Evolutionary conservation across 2,797 vertebrate genomes (phyloP), one percentile per base, ranked within the genome.

Genomic region (Etheostoma nigrum): DNA sequence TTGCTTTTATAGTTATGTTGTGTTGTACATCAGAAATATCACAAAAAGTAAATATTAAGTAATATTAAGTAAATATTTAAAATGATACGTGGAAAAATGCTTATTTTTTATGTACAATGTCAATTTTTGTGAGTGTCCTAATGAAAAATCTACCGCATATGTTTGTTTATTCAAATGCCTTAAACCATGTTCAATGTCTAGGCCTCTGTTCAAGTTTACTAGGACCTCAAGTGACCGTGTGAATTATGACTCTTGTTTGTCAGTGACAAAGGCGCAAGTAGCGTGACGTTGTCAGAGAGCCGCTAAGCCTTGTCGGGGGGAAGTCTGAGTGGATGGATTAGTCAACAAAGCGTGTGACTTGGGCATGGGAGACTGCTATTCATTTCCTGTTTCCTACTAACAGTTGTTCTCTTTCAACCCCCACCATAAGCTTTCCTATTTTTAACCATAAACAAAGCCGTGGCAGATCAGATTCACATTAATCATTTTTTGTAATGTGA

Each of bases 301-400:
- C 1, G 4, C 74, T 70, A 23, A 77, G 52, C 52, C 53, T 33
- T 23, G 36, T 58, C n/a, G 30, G 66, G 66, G 27, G 65, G 57
- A 51, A 30, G 51, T 49, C 59, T 13, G 58, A 55, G 27, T 48
- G 57, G 73, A 61, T 40, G 65, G 59, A 64, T 70, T 33, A 76
- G 59, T 51, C 59, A 33, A 44, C 60, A 51, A 63, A 69, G 52
- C 10, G 7, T 63, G 51, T 49, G 14, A 49, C 51, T 63, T 49
- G 27, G 12, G 40, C 18, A 30, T 18, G 6, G 8, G 25, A 25
- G 47, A 16, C 48, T 36, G 12, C 15, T 25, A 2, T 52, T 75
- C 42, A 57, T 63, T 62, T 68, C 65, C 42, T 4, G 15, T 67
- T 67, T 62, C 51, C 44, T 60, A 19, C 47, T 25, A 61, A 47